Conservation (phyloP, 2,113 vertebrate species). For the Clarias magur region DNA sequence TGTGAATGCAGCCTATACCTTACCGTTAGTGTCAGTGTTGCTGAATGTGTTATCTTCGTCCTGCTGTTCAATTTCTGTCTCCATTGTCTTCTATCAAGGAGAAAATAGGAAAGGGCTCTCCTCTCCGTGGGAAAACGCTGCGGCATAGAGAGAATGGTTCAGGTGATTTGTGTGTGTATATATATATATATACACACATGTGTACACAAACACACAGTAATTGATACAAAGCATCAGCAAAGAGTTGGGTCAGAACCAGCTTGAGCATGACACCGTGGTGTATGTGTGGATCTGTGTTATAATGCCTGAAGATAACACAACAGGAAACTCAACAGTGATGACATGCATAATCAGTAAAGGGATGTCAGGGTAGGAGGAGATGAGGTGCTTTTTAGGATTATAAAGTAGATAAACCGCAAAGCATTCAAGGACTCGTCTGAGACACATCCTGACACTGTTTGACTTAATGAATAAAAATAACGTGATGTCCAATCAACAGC, state of each 20-base stretch:
- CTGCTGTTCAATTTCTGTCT: constrained; percentile 91
- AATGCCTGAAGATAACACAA: not conserved
- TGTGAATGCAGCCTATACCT: constrained; percentile 41
- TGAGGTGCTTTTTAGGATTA: not conserved
- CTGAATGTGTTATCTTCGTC: constrained; percentile 87
- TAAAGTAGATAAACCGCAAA: not conserved
- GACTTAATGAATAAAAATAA: not conserved
- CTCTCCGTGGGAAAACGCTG: constrained; percentile 60
- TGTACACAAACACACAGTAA: not conserved
- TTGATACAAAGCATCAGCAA: not conserved
- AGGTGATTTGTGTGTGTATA: not conserved
- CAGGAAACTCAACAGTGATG: not conserved
- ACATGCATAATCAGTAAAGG: not conserved
- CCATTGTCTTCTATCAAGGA: constrained; percentile 80
- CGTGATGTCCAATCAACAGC: not conserved
- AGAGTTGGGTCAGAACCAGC: not conserved
- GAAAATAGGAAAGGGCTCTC: constrained; percentile 66
- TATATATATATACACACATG: too few relatives aligned
- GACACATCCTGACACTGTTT: not conserved
- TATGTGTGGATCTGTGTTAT: not conserved
- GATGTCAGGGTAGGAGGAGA: not conserved
- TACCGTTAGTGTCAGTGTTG: constrained; percentile 94
- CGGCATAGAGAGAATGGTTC: not conserved
- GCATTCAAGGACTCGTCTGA: not conserved
- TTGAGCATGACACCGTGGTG: too few relatives aligned